phyloP scores from a whole-genome alignment of 2,113 vertebrate species.

The Phalacrocorax brasilianus region DNA sequence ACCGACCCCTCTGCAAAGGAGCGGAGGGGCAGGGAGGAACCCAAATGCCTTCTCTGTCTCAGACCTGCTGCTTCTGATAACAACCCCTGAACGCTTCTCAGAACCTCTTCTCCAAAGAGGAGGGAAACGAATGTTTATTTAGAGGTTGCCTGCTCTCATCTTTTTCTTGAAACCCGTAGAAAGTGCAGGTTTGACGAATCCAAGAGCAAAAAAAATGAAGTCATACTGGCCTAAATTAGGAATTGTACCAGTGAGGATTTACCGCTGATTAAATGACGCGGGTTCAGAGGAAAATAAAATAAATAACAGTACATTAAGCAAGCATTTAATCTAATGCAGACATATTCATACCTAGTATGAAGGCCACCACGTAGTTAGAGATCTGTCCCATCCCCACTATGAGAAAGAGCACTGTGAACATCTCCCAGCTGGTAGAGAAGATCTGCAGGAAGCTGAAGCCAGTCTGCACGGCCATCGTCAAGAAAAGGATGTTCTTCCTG shows the following conservation, averaged over 20 bases:
- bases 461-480: constrained; percentile 82
- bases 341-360: constrained; percentile 86
- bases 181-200: background rate
- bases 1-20: background rate
- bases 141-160: background rate
- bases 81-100: background rate
- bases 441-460: constrained; percentile 84
- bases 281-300: background rate
- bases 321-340: background rate
- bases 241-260: background rate
- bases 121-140: background rate
- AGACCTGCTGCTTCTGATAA: background rate
- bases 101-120: background rate
- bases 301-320: background rate
- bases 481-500: constrained; percentile 86
- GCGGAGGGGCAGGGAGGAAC: background rate
- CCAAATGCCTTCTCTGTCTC: background rate
- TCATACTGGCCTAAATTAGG: background rate
- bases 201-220: background rate
- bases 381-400: constrained; percentile 86
- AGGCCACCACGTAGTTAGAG: constrained; percentile 89
- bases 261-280: background rate
- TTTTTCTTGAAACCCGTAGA: background rate
- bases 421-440: constrained; percentile 85
- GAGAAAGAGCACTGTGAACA: constrained; percentile 85